Conservation (phyloP, 2,888 invertebrate genomes). For the Omphaloscelis lunosa region DNA sequence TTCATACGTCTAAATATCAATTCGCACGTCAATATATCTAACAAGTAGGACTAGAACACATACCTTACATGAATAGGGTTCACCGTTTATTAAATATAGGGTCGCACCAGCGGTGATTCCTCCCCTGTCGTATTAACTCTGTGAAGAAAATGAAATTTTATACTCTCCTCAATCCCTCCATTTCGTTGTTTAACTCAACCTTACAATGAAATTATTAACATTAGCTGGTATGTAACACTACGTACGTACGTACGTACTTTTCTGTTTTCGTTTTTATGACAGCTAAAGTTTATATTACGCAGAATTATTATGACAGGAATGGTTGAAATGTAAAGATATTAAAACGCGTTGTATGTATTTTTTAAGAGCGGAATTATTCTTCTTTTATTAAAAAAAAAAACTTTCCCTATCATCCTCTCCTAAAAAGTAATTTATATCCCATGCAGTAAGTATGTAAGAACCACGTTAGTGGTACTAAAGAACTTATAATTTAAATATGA, state of each 20-base stretch:
- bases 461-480: no score
- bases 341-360: no score
- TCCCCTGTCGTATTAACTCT: slow-evolving; percentile 72
- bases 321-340: neutral
- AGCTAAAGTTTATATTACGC: neutral
- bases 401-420: neutral
- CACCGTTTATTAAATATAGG: slow-evolving; percentile 64
- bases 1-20: neutral
- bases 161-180: slow-evolving; percentile 52
- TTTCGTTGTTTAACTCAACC: slow-evolving; percentile 45
- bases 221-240: slow-evolving; percentile 25
- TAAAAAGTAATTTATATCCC: no score
- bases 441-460: no score
- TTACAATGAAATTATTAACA: slow-evolving; percentile 44
- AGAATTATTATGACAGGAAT: slow-evolving; percentile 19
- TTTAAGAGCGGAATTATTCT: no score
- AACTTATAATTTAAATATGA: neutral
- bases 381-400: neutral
- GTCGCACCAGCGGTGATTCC: slow-evolving; percentile 63
- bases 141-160: slow-evolving; percentile 73
- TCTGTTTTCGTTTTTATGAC: slow-evolving; percentile 3
- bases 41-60: slow-evolving; percentile 28
- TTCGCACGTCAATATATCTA: slow-evolving; percentile 11
- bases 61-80: slow-evolving; percentile 39
- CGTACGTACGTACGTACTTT: no score